Base-by-base conservation (phyloP, 2,888 invertebrate genomes). In the Sphecodes monilicornis region DNA sequence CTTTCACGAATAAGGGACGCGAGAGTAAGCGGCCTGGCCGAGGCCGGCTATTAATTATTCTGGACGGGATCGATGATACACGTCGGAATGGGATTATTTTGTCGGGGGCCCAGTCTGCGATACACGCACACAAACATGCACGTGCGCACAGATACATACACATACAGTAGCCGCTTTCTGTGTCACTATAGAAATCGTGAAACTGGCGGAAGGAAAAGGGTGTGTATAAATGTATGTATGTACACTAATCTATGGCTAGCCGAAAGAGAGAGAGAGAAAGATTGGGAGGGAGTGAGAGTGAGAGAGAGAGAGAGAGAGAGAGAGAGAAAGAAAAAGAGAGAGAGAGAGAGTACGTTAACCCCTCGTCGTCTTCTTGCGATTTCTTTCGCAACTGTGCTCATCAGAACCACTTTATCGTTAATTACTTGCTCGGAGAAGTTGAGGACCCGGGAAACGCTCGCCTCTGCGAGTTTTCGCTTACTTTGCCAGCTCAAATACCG, bases 31-130 rank as follows among this genome's bases (percentile, higher is more conserved):
- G 36, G 66, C 29, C 76, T 68, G 68, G 72, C 57, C 66, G 76
- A 64, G 74, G 60, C 57, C n/a, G 43, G 41, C 54, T 66, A 76
- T 84, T 82, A 84, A 84, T 85, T 86, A 81, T 80, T 82, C 80
- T 60, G 32, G 46, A 26, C 64, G 78, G 77, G 75, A 82, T 77
- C 86, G 78, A 76, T 66, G 78, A 74, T 74, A 69, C 70, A 70
- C 73, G 66, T 60, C 50, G 81, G 68, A 79, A 78, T 78, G 69
- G 72, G 76, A 76, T 80, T 81, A 76, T 57, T 80, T 77, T 50
- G 46, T 50, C 57, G 39, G 50, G 50, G 50, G 22, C 22, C 22
- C 22, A n/a, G 50, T 50, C 50, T 50, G 50, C 50, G 50, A n/a
- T 50, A 46, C 6, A 50, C 50, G 1, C 22, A 3, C 50, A n/a